A percentile compares a stretch with the other conserved stretches of the same genome.
Evolutionary conservation across 2,797 vertebrate genomes (phyloP).

Genomic region (Babyrousa celebensis): DNA sequence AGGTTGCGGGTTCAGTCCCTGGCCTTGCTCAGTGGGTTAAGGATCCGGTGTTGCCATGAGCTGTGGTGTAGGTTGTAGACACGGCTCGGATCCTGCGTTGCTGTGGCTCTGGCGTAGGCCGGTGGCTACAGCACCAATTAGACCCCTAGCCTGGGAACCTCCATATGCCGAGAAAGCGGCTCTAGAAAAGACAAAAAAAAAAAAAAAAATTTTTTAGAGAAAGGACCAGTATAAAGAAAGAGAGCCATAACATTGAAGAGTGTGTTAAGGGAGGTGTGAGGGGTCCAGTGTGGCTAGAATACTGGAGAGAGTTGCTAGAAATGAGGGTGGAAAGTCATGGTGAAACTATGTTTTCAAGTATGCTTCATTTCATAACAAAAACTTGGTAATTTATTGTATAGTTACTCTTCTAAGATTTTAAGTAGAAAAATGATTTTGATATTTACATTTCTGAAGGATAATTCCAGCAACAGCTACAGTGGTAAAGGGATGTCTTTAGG

Average conservation of each 20-base stretch:
- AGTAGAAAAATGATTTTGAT: slow-evolving; percentile 21
- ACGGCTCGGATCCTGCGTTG: too few relatives aligned
- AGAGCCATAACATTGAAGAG: not conserved
- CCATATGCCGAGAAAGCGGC: too few relatives aligned
- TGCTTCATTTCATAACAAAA: not conserved
- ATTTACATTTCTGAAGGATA: slow-evolving; percentile 33
- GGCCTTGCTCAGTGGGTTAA: too few relatives aligned
- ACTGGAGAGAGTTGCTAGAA: not conserved
- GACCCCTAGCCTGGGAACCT: too few relatives aligned
- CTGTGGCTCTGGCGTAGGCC: too few relatives aligned
- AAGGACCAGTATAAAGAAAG: not conserved
- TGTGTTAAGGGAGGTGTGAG: not conserved
- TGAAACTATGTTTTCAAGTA: not conserved
- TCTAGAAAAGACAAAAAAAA: too few relatives aligned
- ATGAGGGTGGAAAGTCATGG: not conserved
- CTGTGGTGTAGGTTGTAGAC: too few relatives aligned
- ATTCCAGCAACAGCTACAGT: not conserved
- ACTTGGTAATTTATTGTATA: not conserved
- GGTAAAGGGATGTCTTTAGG: not conserved
- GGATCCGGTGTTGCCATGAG: too few relatives aligned
- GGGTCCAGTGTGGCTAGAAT: not conserved
- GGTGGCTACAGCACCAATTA: too few relatives aligned
- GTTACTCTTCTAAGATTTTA: not conserved
- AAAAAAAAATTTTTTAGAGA: slow-evolving; percentile 2
- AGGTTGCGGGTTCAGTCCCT: too few relatives aligned